Percentiles rank a stretch among this genome's conserved stretches.
phyloP scores from a whole-genome alignment of 2,888 invertebrate genomes.

The Petrophora chlorosata region DNA sequence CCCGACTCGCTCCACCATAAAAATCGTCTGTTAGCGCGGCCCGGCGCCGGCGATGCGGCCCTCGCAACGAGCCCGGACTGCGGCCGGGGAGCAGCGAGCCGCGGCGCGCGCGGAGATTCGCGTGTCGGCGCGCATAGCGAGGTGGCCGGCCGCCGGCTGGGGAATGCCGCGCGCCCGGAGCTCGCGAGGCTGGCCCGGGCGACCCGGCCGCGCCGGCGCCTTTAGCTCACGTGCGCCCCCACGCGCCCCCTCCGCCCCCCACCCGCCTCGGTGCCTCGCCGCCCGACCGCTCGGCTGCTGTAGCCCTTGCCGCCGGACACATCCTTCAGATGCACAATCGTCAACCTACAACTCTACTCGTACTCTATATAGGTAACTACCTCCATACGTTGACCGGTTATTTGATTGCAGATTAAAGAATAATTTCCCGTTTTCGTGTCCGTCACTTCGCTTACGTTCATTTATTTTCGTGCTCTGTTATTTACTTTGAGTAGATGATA shows the following conservation, averaged over 20 bases:
- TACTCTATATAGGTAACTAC: conserved; percentile 43
- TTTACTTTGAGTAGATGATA: not conserved
- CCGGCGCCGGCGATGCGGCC: conserved; percentile 67
- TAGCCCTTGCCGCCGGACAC: conserved; percentile 65
- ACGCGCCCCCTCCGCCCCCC: conserved; percentile 58
- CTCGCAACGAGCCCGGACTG: conserved; percentile 70
- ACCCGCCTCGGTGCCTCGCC: conserved; percentile 49
- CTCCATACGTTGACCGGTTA: conserved; percentile 44
- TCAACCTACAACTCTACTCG: conserved; percentile 67
- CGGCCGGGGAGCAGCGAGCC: conserved; percentile 63
- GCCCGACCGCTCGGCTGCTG: conserved; percentile 41
- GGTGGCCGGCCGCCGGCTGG: conserved; percentile 68
- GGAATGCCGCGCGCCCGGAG: conserved; percentile 71
- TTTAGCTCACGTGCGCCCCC: conserved; percentile 69
- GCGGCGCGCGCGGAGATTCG: conserved; percentile 61
- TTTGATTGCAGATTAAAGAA: conserved; percentile 48
- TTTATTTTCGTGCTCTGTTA: not conserved
- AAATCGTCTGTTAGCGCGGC: conserved; percentile 68
- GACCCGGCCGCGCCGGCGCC: conserved; percentile 78
- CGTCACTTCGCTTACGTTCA: not conserved
- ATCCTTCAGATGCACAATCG: conserved; percentile 75
- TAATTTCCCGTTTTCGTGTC: conserved; percentile 32
- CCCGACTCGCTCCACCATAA: conserved; percentile 68
- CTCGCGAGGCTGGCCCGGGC: conserved; percentile 67
- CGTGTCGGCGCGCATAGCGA: conserved; percentile 68